Evolutionary conservation across 2,888 invertebrate species (phyloP).

Genomic region (Idaea straminata): DNA sequence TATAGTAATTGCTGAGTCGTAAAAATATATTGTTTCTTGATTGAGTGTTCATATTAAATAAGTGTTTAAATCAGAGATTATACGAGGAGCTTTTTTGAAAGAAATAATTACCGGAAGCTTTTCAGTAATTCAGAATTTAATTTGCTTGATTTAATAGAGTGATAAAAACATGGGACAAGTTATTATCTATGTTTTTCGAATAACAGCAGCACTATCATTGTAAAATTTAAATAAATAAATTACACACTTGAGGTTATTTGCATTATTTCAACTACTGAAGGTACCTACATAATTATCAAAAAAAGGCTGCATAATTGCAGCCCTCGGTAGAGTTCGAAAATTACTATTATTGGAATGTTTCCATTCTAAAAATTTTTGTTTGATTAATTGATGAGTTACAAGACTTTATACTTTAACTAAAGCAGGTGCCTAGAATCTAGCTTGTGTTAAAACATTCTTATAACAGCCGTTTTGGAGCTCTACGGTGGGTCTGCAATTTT

Average conservation of each 20-base stretch:
- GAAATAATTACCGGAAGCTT: background rate
- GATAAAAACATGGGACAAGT: background rate
- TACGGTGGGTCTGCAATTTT: too few relatives aligned
- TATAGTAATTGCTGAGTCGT: background rate
- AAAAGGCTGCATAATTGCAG: too few relatives aligned
- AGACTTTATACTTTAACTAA: too few relatives aligned
- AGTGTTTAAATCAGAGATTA: background rate
- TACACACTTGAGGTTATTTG: background rate
- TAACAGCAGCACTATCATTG: background rate
- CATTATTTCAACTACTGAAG: background rate
- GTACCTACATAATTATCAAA: too few relatives aligned
- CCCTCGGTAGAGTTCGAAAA: too few relatives aligned
- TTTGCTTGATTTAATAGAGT: background rate
- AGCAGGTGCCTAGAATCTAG: too few relatives aligned
- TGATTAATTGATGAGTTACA: too few relatives aligned
- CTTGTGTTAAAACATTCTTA: too few relatives aligned
- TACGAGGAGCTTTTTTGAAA: background rate
- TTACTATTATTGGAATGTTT: too few relatives aligned
- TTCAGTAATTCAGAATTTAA: background rate
- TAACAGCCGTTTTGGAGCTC: too few relatives aligned
- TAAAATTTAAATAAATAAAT: background rate
- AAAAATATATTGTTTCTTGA: background rate
- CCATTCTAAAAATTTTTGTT: too few relatives aligned
- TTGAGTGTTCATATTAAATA: background rate
- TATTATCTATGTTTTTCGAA: too few relatives aligned